A percentile compares a stretch with the other conserved stretches of the same genome.
phyloP scores from a whole-genome alignment of 2,113 vertebrate genomes.

The Xerus inauris region DNA sequence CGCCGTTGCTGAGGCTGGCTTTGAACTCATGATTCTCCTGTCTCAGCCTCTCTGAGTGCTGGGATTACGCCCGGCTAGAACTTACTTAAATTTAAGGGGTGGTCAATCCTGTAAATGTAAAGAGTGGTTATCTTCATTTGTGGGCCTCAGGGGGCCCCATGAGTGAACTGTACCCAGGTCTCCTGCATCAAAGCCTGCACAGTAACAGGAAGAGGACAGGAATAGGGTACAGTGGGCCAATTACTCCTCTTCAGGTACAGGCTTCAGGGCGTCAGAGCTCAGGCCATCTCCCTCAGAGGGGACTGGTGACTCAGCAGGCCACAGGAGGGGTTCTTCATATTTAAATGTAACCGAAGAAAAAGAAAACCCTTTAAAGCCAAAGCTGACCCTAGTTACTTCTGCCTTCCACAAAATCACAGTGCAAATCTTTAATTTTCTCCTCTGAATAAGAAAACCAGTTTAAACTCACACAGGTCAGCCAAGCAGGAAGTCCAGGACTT shows the following conservation, averaged over 20 bases:
- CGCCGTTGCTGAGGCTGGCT: no score
- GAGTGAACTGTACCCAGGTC: neutral
- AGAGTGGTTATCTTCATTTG: neutral
- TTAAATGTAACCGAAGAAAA: neutral
- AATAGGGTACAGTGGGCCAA: neutral
- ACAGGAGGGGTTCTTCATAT: neutral
- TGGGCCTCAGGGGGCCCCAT: neutral
- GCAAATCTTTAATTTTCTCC: neutral
- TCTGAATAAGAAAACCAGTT: neutral
- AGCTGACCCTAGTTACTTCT: neutral
- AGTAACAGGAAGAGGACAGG: no score
- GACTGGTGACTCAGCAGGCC: fast-evolving
- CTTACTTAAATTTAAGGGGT: neutral
- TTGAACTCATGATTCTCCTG: no score
- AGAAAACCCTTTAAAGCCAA: neutral
- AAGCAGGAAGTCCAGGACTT: neutral
- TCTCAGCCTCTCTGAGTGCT: no score
- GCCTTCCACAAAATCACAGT: neutral
- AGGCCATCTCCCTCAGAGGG: neutral
- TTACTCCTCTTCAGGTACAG: neutral
- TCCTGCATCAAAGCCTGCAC: neutral
- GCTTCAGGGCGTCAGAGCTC: neutral
- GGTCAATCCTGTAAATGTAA: neutral
- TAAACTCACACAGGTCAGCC: neutral
- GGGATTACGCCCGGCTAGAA: no score